Evolutionary conservation across 2,888 invertebrate genomes (phyloP).

Genomic region (Halictus ligatus): DNA sequence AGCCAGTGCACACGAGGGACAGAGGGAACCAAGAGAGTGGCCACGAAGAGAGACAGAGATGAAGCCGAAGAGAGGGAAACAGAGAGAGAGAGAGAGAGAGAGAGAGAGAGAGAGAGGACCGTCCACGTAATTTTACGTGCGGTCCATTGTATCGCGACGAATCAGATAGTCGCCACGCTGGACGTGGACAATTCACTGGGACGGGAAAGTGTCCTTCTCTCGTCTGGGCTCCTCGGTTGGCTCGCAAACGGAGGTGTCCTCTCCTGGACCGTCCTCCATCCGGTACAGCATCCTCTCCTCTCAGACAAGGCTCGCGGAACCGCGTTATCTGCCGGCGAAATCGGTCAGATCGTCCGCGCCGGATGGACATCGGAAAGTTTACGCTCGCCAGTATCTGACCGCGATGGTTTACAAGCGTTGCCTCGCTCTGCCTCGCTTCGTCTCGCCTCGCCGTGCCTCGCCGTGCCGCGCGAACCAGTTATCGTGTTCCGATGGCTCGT

Average conservation of each 20-base stretch:
- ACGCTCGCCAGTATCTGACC: conserved; percentile 31
- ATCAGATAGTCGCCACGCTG: conserved; percentile 54
- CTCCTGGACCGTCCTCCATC: conserved; percentile 29
- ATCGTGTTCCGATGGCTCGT: conserved; percentile 56
- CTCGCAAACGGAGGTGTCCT: conserved; percentile 32
- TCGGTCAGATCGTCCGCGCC: conserved; percentile 50
- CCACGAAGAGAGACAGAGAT: background rate
- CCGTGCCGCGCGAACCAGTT: conserved; percentile 34
- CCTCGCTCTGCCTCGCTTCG: background rate
- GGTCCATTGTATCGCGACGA: conserved; percentile 60
- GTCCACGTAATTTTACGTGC: conserved; percentile 58
- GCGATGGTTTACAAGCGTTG: conserved; percentile 43
- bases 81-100: background rate
- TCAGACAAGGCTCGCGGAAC: conserved; percentile 32
- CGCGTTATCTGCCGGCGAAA: conserved; percentile 44
- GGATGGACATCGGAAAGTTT: conserved; percentile 59
- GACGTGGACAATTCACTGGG: conserved; percentile 62
- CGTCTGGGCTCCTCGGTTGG: conserved; percentile 48
- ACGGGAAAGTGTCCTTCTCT: conserved; percentile 59
- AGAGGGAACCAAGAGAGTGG: conserved; percentile 22
- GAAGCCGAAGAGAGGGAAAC: conserved; percentile 4
- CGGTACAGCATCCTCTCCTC: conserved; percentile 38
- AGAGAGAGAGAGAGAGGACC: background rate
- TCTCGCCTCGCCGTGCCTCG: background rate
- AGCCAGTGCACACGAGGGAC: conserved; percentile 44